Base-by-base conservation (phyloP, 2,797 vertebrate species). In the Sebastes reedi region DNA sequence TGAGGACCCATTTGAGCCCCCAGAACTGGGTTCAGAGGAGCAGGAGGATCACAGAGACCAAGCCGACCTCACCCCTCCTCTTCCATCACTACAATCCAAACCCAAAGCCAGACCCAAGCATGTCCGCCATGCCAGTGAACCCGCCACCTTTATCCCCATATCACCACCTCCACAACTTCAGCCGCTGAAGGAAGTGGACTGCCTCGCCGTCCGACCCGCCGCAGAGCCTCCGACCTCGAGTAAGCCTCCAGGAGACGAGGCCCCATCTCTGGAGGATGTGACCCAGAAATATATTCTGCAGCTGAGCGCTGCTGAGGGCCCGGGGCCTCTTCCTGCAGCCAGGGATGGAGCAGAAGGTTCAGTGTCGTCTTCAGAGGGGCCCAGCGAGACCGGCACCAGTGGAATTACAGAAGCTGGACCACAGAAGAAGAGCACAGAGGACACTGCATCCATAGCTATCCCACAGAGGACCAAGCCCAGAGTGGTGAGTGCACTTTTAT, bases 71-170 rank as follows among this genome's bases (percentile, higher is more conserved):
- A 75, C 72, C 14, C 76, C 87, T 65, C 84, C 91, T 76, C 80
- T 92, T 79, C 81, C 87, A 42, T 32, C 62, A 78, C 58, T 82
- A 27, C 81, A 87, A 30, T 77, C 71, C 76, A 89, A 92, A 85
- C 29, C 87, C 71, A 93, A 93, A 88, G 86, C 80, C 1, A 90
- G 94, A 82, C 79, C 94, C 82, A 98, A 97, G 80, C 98, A 99
- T 2, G 66, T 98, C 32, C 96, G 97, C 61, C 97, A 99, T 64
- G 92, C 97, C 77, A 99, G 97, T 0, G 97, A 99, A 77, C 97
- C 98, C 0, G 29, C 97, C 80, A 95, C 96, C 30, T 99, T 99
- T 32, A 81, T 96, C 27, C 98, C 98, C 70, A 96, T 98, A 61
- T 61, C 95, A 1, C 93, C 96, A 32, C 95, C 96, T 60, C 92